Percentiles rank a stretch among this genome's conserved stretches.
phyloP scores from a whole-genome alignment of 2,113 vertebrate genomes.

The Polypterus bichir region DNA sequence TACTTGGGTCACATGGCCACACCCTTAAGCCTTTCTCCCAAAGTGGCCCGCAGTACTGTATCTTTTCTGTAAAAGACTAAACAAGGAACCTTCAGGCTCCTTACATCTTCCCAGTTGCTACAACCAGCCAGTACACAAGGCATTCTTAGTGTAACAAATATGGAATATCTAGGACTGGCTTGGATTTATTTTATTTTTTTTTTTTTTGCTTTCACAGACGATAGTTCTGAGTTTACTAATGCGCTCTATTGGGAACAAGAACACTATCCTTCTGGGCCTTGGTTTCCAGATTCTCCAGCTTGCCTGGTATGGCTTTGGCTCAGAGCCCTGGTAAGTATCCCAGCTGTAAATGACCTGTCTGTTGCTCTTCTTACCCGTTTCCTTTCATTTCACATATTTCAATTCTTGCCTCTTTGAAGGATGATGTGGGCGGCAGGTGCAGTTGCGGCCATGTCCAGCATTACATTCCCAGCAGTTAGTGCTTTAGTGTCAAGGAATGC shows the following conservation, averaged over 20 bases:
- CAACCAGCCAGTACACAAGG: too few species aligned
- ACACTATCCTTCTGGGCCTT: conserved; percentile 70
- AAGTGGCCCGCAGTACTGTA: too few species aligned
- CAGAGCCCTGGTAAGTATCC: conserved; percentile 63
- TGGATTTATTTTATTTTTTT: not conserved
- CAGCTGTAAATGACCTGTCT: not conserved
- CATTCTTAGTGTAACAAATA: too few species aligned
- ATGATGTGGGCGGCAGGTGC: conserved; percentile 83
- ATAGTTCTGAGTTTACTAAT: conserved; percentile 76
- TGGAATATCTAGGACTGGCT: too few species aligned
- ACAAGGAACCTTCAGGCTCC: too few species aligned
- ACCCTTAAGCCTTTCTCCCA: too few species aligned
- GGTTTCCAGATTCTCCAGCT: conserved; percentile 76
- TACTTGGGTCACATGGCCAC: too few species aligned
- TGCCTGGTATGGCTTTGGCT: conserved; percentile 76
- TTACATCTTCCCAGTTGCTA: too few species aligned
- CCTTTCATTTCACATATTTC: not conserved
- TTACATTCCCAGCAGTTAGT: conserved; percentile 72
- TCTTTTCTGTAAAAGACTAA: too few species aligned
- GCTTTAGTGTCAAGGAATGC: conserved; percentile 69
- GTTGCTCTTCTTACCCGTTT: not conserved
- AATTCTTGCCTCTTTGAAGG: conserved; percentile 32
- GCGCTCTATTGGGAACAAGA: conserved; percentile 81
- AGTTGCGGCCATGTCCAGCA: conserved; percentile 76
- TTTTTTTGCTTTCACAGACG: conserved; percentile 41